Percentiles rank a stretch among this genome's conserved stretches.
These are phyloP conservation scores for Furnarius figulus DNA, from an alignment of 2,113 vertebrate species.

Conservation along the genomic window DNA sequence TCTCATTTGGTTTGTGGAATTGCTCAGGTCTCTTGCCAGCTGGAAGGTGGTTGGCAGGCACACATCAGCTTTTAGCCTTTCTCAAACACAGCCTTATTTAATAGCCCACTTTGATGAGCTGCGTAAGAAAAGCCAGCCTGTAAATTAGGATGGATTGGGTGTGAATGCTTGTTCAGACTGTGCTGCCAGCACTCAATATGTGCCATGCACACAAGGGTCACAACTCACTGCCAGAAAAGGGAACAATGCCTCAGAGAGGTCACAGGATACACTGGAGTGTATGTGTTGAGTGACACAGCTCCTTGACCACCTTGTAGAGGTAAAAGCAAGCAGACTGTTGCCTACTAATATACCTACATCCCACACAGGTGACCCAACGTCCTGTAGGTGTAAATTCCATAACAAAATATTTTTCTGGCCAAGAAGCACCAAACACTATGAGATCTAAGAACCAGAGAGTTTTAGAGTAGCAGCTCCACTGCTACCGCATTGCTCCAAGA, in stretches of 20 bases:
- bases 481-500: neutral
- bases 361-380: neutral
- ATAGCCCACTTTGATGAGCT: neutral
- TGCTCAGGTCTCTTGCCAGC: neutral
- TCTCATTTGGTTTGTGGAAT: neutral
- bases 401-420: neutral
- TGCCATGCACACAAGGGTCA: neutral
- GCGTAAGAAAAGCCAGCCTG: neutral
- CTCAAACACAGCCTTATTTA: neutral
- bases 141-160: neutral
- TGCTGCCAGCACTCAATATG: rapidly evolving
- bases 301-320: neutral
- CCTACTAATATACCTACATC: neutral
- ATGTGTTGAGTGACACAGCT: rapidly evolving
- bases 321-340: neutral
- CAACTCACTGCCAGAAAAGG: neutral
- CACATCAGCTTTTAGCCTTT: neutral
- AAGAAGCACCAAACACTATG: neutral
- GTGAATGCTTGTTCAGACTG: neutral
- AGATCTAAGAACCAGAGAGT: neutral
- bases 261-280: neutral
- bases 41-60: neutral
- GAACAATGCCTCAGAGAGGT: neutral
- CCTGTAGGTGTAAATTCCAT: neutral
- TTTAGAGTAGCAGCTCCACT: neutral